Evolutionary conservation across 2,888 invertebrate genomes (phyloP).

Genomic region (Gerris lacustris): DNA sequence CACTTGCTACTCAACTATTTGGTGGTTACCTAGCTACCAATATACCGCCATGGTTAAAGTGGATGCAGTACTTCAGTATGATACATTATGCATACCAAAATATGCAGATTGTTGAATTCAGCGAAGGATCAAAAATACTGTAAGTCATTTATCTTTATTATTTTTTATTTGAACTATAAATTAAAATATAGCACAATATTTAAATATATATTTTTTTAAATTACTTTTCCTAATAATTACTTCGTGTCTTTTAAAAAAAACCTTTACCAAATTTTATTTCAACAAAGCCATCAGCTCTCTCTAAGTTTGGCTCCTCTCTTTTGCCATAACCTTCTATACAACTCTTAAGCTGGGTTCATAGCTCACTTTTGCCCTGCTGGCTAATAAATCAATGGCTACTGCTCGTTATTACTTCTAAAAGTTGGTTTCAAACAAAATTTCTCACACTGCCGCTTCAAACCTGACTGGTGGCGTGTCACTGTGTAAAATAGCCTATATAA

Average conservation of each 20-base stretch:
- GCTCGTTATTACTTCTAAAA: too few relatives aligned
- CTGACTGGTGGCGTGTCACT: too few relatives aligned
- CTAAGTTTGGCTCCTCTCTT: too few relatives aligned
- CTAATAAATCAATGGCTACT: too few relatives aligned
- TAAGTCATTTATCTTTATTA: conserved; percentile 38
- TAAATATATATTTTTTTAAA: not conserved
- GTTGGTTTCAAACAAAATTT: too few relatives aligned
- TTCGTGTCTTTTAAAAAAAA: not conserved
- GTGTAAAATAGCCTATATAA: too few relatives aligned
- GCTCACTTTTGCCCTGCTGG: too few relatives aligned
- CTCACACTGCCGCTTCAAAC: too few relatives aligned
- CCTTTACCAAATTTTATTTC: not conserved
- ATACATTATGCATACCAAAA: conserved; percentile 69
- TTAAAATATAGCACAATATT: not conserved
- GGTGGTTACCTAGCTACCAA: conserved; percentile 62
- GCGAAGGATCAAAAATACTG: conserved; percentile 54
- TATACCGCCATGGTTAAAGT: conserved; percentile 58
- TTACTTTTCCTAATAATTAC: not conserved
- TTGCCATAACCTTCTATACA: too few relatives aligned
- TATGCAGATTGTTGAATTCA: conserved; percentile 66
- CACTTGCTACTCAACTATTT: conserved; percentile 61
- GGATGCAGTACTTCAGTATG: conserved; percentile 63
- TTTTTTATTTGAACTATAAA: too few relatives aligned
- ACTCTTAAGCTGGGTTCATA: too few relatives aligned
- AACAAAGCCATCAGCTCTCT: too few relatives aligned